Percentiles rank a stretch among this genome's conserved stretches.
Conservation (phyloP, 2,113 vertebrate genomes). For the Callionymus lyra region DNA sequence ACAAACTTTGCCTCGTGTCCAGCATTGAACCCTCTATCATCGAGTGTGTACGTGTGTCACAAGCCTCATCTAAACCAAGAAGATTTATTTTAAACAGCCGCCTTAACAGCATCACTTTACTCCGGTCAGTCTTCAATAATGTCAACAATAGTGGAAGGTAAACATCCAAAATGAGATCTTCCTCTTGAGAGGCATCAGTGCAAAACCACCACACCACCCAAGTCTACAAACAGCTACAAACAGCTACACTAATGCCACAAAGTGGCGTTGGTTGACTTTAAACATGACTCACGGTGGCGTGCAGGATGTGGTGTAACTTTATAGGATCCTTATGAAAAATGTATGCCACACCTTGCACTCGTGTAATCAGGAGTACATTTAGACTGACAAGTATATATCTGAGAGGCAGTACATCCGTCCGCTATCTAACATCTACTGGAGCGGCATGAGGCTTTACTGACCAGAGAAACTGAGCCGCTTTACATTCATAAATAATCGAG, state of each 20-base stretch:
- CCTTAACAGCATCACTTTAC: too few relatives aligned
- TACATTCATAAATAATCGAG: slow-evolving; percentile 6
- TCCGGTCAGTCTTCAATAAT: too few relatives aligned
- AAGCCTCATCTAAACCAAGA: too few relatives aligned
- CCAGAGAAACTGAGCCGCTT: neutral
- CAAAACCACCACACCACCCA: neutral
- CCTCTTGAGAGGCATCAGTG: neutral
- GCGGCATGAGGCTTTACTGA: slow-evolving; percentile 2
- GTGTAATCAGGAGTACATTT: slow-evolving; percentile 13
- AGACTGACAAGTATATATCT: slow-evolving; percentile 4
- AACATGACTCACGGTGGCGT: slow-evolving; percentile 3
- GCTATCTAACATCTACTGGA: neutral
- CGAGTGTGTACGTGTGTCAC: too few relatives aligned
- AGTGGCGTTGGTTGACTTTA: slow-evolving; percentile 8
- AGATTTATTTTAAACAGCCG: too few relatives aligned
- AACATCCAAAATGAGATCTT: neutral
- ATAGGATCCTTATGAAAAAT: slow-evolving; percentile 37
- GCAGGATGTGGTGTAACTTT: slow-evolving; percentile 22
- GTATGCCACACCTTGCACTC: slow-evolving; percentile 34
- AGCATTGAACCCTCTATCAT: too few relatives aligned
- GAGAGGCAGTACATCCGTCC: slow-evolving; percentile 7
- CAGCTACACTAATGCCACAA: neutral
- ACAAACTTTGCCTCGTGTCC: slow-evolving; percentile 18
- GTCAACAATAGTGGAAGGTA: too few relatives aligned
- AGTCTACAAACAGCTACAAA: neutral